Evolutionary conservation across 2,113 vertebrate genomes (phyloP).

Genomic region (Pomatorhinus ruficollis): DNA sequence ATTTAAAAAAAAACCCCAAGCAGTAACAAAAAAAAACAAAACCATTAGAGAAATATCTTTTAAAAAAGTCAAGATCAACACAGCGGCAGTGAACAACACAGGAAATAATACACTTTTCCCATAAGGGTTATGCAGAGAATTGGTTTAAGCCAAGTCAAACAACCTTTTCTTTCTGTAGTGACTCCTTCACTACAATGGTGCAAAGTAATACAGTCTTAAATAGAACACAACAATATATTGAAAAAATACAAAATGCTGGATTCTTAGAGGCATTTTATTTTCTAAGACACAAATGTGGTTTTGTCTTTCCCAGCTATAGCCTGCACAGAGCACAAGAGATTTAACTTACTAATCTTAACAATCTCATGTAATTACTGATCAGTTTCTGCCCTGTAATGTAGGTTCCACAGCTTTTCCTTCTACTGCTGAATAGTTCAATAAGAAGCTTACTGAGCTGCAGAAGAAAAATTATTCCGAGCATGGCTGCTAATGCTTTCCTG

Average conservation of each 20-base stretch:
- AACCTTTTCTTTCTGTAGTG: not conserved
- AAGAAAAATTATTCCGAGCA: constrained; percentile 14
- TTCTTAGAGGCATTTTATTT: not conserved
- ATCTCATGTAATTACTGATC: constrained; percentile 31
- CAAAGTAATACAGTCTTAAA: not conserved
- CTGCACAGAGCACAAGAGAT: not conserved
- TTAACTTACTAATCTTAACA: constrained; percentile 12
- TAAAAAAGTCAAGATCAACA: not conserved
- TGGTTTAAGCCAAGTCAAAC: not conserved
- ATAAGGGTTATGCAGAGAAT: not conserved
- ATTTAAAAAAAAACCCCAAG: not conserved
- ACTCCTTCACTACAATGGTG: not conserved
- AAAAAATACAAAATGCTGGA: not conserved
- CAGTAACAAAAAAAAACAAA: not conserved
- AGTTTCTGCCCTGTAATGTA: constrained; percentile 1
- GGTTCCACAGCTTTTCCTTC: constrained; percentile 19
- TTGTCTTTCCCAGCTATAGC: not conserved
- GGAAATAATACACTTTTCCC: not conserved
- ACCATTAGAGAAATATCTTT: not conserved
- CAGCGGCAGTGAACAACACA: not conserved
- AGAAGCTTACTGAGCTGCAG: constrained; percentile 46
- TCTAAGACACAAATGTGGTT: not conserved
- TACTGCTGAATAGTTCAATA: not conserved
- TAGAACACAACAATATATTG: not conserved
- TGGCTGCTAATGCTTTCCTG: constrained; percentile 10